Evolutionary conservation across 2,797 vertebrate species (phyloP).

Genomic region (Zonotrichia albicollis): DNA sequence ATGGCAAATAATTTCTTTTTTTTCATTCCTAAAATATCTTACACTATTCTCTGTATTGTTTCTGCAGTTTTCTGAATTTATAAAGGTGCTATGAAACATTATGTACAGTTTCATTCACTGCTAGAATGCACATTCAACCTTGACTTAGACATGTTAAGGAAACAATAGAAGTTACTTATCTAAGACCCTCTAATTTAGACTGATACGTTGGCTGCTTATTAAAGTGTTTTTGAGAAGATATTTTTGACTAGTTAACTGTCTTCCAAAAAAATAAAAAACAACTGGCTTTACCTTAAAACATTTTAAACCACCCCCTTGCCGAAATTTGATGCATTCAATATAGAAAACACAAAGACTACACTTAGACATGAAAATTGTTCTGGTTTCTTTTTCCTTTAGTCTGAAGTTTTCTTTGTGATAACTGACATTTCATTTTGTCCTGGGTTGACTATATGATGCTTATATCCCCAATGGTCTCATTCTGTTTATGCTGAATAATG

Average conservation of each 20-base stretch:
- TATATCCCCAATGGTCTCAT: too few species aligned
- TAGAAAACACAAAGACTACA: neutral
- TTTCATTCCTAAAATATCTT: neutral
- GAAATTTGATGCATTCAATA: neutral
- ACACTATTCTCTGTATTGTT: neutral
- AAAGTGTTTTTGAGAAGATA: neutral
- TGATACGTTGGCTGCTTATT: neutral
- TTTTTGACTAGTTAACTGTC: neutral
- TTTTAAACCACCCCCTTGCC: neutral
- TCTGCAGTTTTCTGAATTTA: neutral
- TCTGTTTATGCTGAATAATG: too few species aligned
- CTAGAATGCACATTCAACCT: neutral
- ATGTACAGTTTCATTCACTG: neutral
- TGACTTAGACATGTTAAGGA: neutral
- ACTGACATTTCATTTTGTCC: neutral
- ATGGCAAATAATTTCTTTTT: neutral
- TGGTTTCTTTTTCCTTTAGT: neutral
- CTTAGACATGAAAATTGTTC: neutral
- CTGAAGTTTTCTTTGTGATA: neutral
- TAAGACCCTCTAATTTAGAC: neutral
- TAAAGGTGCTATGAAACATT: neutral
- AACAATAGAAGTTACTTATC: neutral
- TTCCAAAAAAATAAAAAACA: neutral
- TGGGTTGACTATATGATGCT: too few species aligned
- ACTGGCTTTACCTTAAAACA: neutral